Base-by-base conservation (phyloP, 2,113 vertebrate genomes). In the Aptenodytes forsteri region DNA sequence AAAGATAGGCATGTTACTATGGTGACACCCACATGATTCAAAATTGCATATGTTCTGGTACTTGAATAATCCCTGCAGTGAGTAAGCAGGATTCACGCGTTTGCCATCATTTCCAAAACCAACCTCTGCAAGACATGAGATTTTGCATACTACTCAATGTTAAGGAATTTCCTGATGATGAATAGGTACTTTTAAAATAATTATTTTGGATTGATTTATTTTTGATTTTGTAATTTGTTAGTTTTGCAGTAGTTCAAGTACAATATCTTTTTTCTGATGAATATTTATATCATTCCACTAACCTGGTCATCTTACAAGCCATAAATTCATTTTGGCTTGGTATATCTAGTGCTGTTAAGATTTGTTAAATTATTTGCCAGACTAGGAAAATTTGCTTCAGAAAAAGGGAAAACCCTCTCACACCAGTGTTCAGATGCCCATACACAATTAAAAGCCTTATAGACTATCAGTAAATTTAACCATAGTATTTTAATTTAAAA, bases 1-100 rank as follows among this genome's bases (percentile, higher is more conserved):
- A 91, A 96, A 92, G 69, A 93, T 84, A 87, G 49, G 20, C 17
- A 61, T 30, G 84, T 96, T 91, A 59, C 83, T 87, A 87, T 87
- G 83, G 93, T 81, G 81, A 96, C 61, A 72, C 66, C 38, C 54
- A 26, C 38, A 75, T 94, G 73, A 89, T 52, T 87, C 61, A 85
- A 75, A 93, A 65, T 52, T 89, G 52, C 67, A 36, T 79, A 79
- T 89, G 70, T 75, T 89, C 76, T 78, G 21, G 54, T 70, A 46
- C 36, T 96, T 81, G 80, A 92, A 67, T 69, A 91, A 75, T 82
- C 11, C 16, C 6, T 78, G 22, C 40, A 52, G 40, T 44, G 40
- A 69, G 40, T 85, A 79, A 96, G 61, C 22, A 87, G 42, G 81
- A 72, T 72, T 36, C 11, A 30, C 69, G 30, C 8, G 27, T 65